Evolutionary conservation across 2,888 invertebrate genomes (phyloP).

Genomic region (Entomobrya multifasciata): DNA sequence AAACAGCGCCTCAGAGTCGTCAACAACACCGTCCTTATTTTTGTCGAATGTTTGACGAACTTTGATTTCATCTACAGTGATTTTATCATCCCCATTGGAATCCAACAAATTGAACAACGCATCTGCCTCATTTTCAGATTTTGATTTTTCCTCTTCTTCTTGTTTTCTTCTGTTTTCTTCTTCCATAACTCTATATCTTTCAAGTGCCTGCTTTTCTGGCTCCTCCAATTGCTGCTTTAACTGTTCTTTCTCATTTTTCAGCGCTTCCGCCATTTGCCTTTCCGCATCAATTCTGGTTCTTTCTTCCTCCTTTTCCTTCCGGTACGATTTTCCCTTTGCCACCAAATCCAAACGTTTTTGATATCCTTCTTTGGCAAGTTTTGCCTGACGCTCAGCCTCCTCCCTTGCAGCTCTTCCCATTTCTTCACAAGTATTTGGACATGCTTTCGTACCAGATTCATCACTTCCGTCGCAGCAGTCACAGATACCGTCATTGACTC

Average conservation of each 20-base stretch:
- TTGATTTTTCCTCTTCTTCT: slow-evolving; percentile 84
- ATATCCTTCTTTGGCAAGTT: slow-evolving; percentile 90
- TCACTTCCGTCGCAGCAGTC: slow-evolving; percentile 87
- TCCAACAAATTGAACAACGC: slow-evolving; percentile 90
- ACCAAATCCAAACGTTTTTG: slow-evolving; percentile 88
- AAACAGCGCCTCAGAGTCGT: slow-evolving; percentile 90
- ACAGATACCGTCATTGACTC: slow-evolving; percentile 96
- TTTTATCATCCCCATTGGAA: slow-evolving; percentile 88
- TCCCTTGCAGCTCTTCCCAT: slow-evolving; percentile 89
- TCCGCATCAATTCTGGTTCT: slow-evolving; percentile 83
- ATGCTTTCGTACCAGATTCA: slow-evolving; percentile 84
- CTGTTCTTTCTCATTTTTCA: slow-evolving; percentile 89
- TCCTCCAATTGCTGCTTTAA: slow-evolving; percentile 88
- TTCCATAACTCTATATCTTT: slow-evolving; percentile 88
- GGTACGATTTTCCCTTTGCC: slow-evolving; percentile 88
- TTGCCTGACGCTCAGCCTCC: slow-evolving; percentile 87
- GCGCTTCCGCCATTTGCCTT: slow-evolving; percentile 88
- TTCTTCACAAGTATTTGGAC: slow-evolving; percentile 90
- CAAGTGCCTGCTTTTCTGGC: slow-evolving; percentile 88
- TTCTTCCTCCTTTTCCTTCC: slow-evolving; percentile 85
- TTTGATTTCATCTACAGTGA: slow-evolving; percentile 82
- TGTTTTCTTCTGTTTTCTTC: slow-evolving; percentile 84
- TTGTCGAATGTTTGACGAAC: slow-evolving; percentile 91
- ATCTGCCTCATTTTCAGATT: slow-evolving; percentile 85
- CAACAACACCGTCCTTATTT: slow-evolving; percentile 93